Evolutionary conservation across 2,797 vertebrate genomes (phyloP), one percentile per base, ranked within the genome.

Genomic region (Pelobates cultripes): DNA sequence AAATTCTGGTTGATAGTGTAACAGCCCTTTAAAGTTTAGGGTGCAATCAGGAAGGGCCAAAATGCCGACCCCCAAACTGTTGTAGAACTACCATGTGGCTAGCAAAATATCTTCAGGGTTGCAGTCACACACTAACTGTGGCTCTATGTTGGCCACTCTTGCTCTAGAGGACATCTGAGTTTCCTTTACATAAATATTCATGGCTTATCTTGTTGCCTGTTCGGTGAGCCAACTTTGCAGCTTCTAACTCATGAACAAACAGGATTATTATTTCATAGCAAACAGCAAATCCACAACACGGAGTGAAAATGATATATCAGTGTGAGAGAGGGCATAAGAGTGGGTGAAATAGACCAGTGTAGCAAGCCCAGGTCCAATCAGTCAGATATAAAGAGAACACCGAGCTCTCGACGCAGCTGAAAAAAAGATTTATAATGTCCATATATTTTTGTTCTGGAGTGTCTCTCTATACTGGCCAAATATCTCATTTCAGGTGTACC

Each of bases 171-270:
- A 15, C 7, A 7, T 64, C 6, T 64, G 61, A 7, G 17, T 64
- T 28, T 28, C n/a, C 28, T 3, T 17, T 3, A 28, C n/a, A 64
- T 64, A 28, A 64, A 64, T 64, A 64, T 64, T 64, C 17, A 64
- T 64, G 61, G n/a, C 61, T 64, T 40, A 40, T 17, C 61, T n/a
- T n/a, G 17, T 6, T 64, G 61, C 61, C 17, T 28, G 6, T 64
- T 64, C 61, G 14, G 61, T 40, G n/a, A 40, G 61, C 61, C 61
- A 40, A 14, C 61, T 6, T n/a, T n/a, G 7, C 10, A 10, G n/a
- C 61, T 40, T n/a, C 61, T 28, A 64, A 64, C 61, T 6, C 61
- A 64, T 64, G 15, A 60, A 60, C 57, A 64, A 64, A 64, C 61
- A 41, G 61, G 61, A 64, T 64, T 64, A 64, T 7, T 17, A 17